Percentiles rank a stretch among this genome's conserved stretches.
phyloP scores from a whole-genome alignment of 2,113 vertebrate genomes.

The Phyllostomus discolor region DNA sequence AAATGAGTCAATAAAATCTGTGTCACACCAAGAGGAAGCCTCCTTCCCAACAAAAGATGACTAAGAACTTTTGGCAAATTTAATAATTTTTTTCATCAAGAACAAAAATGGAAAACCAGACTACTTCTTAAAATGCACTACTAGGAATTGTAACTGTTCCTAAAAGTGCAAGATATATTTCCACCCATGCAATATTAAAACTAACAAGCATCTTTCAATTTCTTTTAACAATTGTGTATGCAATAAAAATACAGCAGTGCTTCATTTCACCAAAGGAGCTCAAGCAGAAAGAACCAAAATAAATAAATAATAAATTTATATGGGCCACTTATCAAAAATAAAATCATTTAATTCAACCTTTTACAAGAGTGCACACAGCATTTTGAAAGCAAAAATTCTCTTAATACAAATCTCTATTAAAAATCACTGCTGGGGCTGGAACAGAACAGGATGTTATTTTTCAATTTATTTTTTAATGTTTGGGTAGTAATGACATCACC shows the following conservation, averaged over 20 bases:
- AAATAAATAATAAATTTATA: slow-evolving; percentile 58
- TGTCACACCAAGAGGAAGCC: neutral
- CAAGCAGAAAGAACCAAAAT: slow-evolving; percentile 49
- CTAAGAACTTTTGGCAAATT: slow-evolving; percentile 53
- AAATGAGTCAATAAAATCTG: slow-evolving; percentile 48
- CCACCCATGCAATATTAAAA: slow-evolving; percentile 55
- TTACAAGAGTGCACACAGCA: slow-evolving; percentile 38
- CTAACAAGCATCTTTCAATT: slow-evolving; percentile 51
- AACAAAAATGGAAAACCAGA: slow-evolving; percentile 51
- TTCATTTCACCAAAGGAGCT: neutral
- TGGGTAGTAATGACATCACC: slow-evolving; percentile 62
- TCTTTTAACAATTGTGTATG: slow-evolving; percentile 50
- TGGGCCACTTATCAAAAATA: slow-evolving; percentile 51
- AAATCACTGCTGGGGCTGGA: slow-evolving; percentile 55
- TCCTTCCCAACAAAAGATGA: slow-evolving; percentile 26
- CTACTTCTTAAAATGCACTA: slow-evolving; percentile 33
- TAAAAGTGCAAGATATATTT: slow-evolving; percentile 34
- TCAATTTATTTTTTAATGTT: slow-evolving; percentile 66
- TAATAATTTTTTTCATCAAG: slow-evolving; percentile 21
- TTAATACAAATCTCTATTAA: slow-evolving; percentile 48
- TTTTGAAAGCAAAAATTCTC: slow-evolving; percentile 66
- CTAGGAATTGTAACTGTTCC: slow-evolving; percentile 55
- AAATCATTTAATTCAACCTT: slow-evolving; percentile 47
- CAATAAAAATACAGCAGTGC: slow-evolving; percentile 51
- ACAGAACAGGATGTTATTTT: slow-evolving; percentile 52